Evolutionary conservation across 2,113 vertebrate species (phyloP).

Genomic region (Xyrauchen texanus): DNA sequence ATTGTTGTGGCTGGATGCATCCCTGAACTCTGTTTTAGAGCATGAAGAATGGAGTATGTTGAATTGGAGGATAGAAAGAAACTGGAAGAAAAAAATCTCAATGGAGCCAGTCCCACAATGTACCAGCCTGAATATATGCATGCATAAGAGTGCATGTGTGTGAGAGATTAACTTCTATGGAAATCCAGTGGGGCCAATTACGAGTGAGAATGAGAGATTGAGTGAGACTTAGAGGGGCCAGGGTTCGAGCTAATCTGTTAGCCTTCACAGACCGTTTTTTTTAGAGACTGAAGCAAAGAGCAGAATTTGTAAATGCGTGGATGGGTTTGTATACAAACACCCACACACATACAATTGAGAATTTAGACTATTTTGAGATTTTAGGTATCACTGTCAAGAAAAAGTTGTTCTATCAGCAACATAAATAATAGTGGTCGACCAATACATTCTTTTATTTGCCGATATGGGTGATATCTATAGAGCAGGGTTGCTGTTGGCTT

Average conservation of each 20-base stretch:
- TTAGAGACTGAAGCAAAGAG: background rate
- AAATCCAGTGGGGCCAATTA: slow-evolving; percentile 50
- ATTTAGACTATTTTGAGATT: too few relatives aligned
- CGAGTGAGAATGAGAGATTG: slow-evolving; percentile 1
- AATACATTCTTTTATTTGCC: too few relatives aligned
- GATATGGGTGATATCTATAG: too few relatives aligned
- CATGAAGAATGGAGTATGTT: slow-evolving; percentile 47
- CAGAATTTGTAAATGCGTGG: background rate
- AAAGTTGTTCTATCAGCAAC: too few relatives aligned
- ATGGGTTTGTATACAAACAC: background rate
- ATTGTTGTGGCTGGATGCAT: slow-evolving; percentile 2
- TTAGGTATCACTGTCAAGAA: too few relatives aligned
- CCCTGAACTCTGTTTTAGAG: slow-evolving; percentile 12
- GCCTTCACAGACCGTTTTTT: background rate
- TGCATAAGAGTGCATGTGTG: slow-evolving; percentile 7
- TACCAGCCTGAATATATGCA: background rate
- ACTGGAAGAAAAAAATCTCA: slow-evolving; percentile 19
- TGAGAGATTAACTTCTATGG: slow-evolving; percentile 23
- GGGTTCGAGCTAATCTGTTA: background rate
- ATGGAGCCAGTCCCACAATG: background rate
- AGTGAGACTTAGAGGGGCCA: background rate
- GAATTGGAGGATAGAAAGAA: background rate
- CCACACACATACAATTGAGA: too few relatives aligned
- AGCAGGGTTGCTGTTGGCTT: too few relatives aligned
- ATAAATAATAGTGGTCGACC: too few relatives aligned